phyloP scores from a whole-genome alignment of 2,888 invertebrate genomes.

The Pristionchus maxplancki region DNA sequence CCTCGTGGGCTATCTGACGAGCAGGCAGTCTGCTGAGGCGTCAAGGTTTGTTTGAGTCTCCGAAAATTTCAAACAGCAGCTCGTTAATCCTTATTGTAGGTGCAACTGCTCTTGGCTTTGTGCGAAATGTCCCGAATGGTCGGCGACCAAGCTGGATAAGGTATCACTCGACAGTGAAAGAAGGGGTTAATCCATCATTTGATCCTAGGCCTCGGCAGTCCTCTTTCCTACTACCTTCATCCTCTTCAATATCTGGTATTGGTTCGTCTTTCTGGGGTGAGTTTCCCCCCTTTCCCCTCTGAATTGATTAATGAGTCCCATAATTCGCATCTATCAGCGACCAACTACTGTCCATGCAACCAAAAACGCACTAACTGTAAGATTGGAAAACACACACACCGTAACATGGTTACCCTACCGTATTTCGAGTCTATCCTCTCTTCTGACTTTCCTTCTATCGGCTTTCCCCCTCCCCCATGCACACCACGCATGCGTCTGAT shows the following conservation, averaged over 20 bases:
- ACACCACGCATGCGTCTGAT: slow-evolving; percentile 34
- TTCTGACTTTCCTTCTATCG: neutral
- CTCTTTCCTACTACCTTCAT: slow-evolving; percentile 74
- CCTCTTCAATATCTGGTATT: slow-evolving; percentile 77
- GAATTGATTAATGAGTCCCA: neutral
- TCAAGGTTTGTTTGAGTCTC: slow-evolving; percentile 32
- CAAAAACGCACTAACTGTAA: slow-evolving; percentile 31
- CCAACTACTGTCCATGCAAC: slow-evolving; percentile 21
- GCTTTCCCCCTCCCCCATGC: neutral
- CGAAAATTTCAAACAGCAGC: too few species aligned
- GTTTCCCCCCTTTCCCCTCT: slow-evolving; percentile 41
- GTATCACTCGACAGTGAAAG: slow-evolving; percentile 53
- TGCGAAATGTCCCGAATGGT: slow-evolving; percentile 74
- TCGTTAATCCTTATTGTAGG: too few species aligned
- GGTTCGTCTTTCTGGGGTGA: slow-evolving; percentile 77
- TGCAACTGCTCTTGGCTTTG: slow-evolving; percentile 77
- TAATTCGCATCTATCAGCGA: slow-evolving; percentile 31
- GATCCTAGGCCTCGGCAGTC: slow-evolving; percentile 71
- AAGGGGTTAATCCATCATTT: too few species aligned
- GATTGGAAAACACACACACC: neutral
- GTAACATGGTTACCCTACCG: neutral
- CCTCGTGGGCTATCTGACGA: slow-evolving; percentile 71
- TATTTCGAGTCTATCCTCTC: neutral
- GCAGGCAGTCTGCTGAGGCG: slow-evolving; percentile 16
- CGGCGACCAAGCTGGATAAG: slow-evolving; percentile 75